Evolutionary conservation across 2,888 invertebrate genomes (phyloP).

Genomic region (Eupithecia pulchellata): DNA sequence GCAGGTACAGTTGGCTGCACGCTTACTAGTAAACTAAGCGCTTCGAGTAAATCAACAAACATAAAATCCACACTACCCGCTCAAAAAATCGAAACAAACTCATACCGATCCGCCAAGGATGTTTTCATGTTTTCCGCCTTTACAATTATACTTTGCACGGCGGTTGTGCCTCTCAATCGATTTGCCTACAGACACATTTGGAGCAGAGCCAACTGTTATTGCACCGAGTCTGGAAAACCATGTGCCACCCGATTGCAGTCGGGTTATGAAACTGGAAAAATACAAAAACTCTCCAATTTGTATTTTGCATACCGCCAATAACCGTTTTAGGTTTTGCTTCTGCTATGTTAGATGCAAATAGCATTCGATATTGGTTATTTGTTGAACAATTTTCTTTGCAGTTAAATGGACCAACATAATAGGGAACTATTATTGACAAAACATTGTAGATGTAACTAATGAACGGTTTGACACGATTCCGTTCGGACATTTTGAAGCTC

Average conservation of each 20-base stretch:
- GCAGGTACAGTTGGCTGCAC: background rate
- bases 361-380: background rate
- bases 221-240: slow-evolving; percentile 57
- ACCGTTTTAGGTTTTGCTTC: slow-evolving; percentile 17
- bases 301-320: slow-evolving; percentile 20
- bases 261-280: slow-evolving; percentile 53
- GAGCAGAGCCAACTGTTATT: slow-evolving; percentile 76
- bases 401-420: background rate
- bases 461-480: background rate
- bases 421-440: background rate
- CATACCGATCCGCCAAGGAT: slow-evolving; percentile 2
- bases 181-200: slow-evolving; percentile 76
- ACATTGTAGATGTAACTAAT: background rate
- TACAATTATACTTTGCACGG: slow-evolving; percentile 44
- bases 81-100: background rate
- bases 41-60: background rate
- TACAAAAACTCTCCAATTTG: slow-evolving; percentile 22
- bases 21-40: background rate
- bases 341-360: slow-evolving; percentile 11
- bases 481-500: background rate
- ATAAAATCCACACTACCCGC: background rate
- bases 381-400: background rate
- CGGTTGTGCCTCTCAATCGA: slow-evolving; percentile 64
- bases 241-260: slow-evolving; percentile 50
- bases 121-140: slow-evolving; percentile 41